A percentile compares a stretch with the other conserved stretches of the same genome.
Evolutionary conservation across 2,888 invertebrate species (phyloP).

Genomic region (Phyllotreta striolata): DNA sequence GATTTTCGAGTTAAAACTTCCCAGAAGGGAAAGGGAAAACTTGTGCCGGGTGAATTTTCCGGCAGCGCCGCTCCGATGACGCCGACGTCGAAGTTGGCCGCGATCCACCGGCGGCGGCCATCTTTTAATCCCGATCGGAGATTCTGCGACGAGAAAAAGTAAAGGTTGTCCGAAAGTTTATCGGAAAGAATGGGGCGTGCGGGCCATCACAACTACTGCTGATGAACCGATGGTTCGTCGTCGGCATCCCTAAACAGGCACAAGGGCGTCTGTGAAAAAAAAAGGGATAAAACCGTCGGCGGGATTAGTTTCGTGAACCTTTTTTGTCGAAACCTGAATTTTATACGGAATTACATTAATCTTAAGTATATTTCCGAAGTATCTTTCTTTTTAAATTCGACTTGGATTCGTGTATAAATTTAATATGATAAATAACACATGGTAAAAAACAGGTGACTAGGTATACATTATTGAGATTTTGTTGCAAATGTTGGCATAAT

Average conservation of each 20-base stretch:
- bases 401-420: no score
- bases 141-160: conserved; percentile 43
- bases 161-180: conserved; percentile 43
- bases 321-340: conserved; percentile 4
- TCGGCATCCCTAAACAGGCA: conserved; percentile 43
- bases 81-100: conserved; percentile 27
- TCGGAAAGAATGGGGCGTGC: conserved; percentile 43
- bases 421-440: no score
- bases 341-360: neutral
- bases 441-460: no score
- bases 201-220: conserved; percentile 49
- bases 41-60: conserved; percentile 6
- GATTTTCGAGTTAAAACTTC: conserved; percentile 11
- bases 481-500: no score
- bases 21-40: neutral
- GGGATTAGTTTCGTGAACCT: conserved; percentile 8
- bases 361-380: no score
- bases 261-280: conserved; percentile 24
- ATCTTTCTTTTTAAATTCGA: no score
- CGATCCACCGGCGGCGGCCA: conserved; percentile 32
- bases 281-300: conserved; percentile 18
- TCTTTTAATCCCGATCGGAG: conserved; percentile 40
- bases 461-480: no score
- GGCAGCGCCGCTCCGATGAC: conserved; percentile 21
- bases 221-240: conserved; percentile 48